Evolutionary conservation across 2,888 invertebrate species (phyloP).

Genomic region (Protonemura montana): DNA sequence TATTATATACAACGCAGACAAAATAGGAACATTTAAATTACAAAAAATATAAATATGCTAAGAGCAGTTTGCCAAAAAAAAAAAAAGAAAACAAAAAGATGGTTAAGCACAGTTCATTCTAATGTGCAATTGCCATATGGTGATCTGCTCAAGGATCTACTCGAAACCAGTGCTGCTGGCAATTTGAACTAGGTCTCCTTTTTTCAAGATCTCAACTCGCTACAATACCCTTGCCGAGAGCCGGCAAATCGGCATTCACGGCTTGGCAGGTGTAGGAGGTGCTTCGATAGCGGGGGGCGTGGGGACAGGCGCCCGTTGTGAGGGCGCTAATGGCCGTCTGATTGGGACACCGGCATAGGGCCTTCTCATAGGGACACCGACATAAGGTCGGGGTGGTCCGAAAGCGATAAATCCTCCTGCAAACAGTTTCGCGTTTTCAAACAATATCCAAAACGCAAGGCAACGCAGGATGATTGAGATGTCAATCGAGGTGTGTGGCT

Average conservation of each 20-base stretch:
- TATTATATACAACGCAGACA: background rate
- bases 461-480: background rate
- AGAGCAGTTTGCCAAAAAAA: background rate
- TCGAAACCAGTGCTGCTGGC: background rate
- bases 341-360: background rate
- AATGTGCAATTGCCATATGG: background rate
- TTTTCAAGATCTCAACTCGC: background rate
- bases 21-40: background rate
- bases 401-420: constrained; percentile 23
- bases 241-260: background rate
- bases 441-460: background rate
- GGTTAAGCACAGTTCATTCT: no score
- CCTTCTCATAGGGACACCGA: background rate
- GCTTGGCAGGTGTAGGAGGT: background rate
- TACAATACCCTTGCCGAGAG: background rate
- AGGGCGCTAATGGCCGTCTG: background rate
- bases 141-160: background rate
- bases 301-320: background rate
- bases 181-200: background rate
- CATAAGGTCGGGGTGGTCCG: constrained; percentile 29
- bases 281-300: background rate
- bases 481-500: background rate
- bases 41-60: background rate
- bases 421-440: background rate
- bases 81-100: background rate